Percentiles rank a stretch among this genome's conserved stretches.
Conservation (phyloP, 1,140 invertebrate genomes). For the Glomeris maerens region DNA sequence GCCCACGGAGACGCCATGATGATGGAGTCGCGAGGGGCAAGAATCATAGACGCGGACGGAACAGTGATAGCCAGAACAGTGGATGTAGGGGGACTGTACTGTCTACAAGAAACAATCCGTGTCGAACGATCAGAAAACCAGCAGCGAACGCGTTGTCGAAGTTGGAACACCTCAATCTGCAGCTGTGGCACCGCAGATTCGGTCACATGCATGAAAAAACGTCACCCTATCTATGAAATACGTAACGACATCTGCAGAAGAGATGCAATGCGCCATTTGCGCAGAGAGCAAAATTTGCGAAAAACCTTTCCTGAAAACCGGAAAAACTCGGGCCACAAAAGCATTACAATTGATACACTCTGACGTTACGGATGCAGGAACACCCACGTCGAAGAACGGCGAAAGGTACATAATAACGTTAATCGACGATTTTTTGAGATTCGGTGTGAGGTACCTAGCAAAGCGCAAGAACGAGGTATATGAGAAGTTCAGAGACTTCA, state of each 20-base stretch:
- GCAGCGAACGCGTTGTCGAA: background rate
- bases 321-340: background rate
- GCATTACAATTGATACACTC: slow-evolving; percentile 12
- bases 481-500: slow-evolving; percentile 12
- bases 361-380: slow-evolving; percentile 14
- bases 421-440: slow-evolving; percentile 15
- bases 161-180: background rate
- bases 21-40: too few species aligned
- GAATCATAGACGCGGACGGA: too few species aligned
- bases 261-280: background rate
- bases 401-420: slow-evolving; percentile 13
- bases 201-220: slow-evolving; percentile 1
- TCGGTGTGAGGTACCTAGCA: slow-evolving; percentile 8
- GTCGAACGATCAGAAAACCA: background rate
- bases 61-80: too few species aligned
- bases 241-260: background rate
- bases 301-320: background rate
- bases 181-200: slow-evolving; percentile 7
- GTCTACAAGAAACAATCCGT: too few species aligned
- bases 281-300: slow-evolving; percentile 9
- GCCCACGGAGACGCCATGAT: too few species aligned
- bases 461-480: slow-evolving; percentile 12
- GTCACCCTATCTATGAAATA: background rate
- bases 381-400: background rate
- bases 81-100: too few species aligned